Evolutionary conservation across 2,113 vertebrate species (phyloP), one percentile per base, ranked within the genome.

Genomic region (Chunga burmeisteri): DNA sequence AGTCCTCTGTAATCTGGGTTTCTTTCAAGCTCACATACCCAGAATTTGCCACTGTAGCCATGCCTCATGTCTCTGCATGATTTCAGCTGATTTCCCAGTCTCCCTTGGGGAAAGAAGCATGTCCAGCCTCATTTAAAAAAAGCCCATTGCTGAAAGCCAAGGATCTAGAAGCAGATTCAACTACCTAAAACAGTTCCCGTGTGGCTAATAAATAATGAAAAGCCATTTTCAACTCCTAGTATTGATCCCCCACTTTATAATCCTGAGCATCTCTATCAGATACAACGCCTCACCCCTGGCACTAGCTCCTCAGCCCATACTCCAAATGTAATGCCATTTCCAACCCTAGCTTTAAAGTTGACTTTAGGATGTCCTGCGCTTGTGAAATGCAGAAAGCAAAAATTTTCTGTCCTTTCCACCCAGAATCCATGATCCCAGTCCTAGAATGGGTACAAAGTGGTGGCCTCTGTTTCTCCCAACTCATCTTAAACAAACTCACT

Each of bases 21-120:
- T 74, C 83, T 91, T 95, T 83, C 68, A 95, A 95, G 77, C 46
- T 93, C 72, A 38, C 0, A 0, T 70, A 86, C 84, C 81, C 87
- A 84, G 92, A 86, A 73, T 89, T 81, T 12, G 2, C 46, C 16
- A 9, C 84, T 87, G 59, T 58, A 83, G 81, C 81, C n/a, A 22
- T 72, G 29, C 36, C 44, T 95, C 88, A 18, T 82, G 90, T 71
- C 79, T 94, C 93, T 91, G 63, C 93, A 81, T 47, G 95, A 85
- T 66, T 92, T 85, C 74, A 59, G 47, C 56, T 74, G 27, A 25
- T 85, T 93, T 88, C 38, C 55, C 15, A 22, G 34, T 93, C 58
- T 93, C 36, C 34, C 30, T 8, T 70, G 55, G 56, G 87, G 36
- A 91, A 89, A 58, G 50, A 25, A 93, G 22, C 36, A 26, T n/a